These are phyloP conservation scores for Athalia circularis DNA, from an alignment of 2,888 invertebrate species.

Conservation along the genomic window DNA sequence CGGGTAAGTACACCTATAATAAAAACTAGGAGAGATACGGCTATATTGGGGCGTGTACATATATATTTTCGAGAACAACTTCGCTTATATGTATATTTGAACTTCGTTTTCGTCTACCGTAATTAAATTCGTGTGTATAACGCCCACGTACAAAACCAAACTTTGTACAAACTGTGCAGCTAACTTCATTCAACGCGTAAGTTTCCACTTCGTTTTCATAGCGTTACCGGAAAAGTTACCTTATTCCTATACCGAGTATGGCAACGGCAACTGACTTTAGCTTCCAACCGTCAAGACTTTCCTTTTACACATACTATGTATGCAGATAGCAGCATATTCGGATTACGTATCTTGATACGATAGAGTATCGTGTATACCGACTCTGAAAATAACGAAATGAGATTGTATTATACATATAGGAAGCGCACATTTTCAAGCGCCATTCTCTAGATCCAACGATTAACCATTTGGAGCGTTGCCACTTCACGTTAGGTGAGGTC, in stretches of 20 bases:
- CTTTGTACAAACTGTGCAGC: constrained; percentile 32
- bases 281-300: constrained; percentile 24
- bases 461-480: constrained; percentile 25
- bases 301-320: not conserved
- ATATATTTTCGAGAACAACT: constrained; percentile 20
- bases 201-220: constrained; percentile 40
- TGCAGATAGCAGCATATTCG: not conserved
- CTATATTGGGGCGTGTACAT: not conserved
- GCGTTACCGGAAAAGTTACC: constrained; percentile 36
- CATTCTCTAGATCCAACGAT: not conserved
- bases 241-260: not conserved
- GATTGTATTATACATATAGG: not conserved
- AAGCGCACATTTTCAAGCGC: constrained; percentile 1
- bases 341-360: not conserved
- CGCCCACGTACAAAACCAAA: constrained; percentile 18
- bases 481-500: constrained; percentile 27
- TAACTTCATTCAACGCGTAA: constrained; percentile 32
- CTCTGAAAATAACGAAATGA: not conserved
- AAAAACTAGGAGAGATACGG: not conserved
- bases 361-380: not conserved
- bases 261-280: constrained; percentile 28
- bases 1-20: not conserved
- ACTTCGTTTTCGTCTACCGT: constrained; percentile 37
- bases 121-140: constrained; percentile 36
- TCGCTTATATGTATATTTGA: constrained; percentile 28